A percentile compares a stretch with the other conserved stretches of the same genome.
phyloP scores from a whole-genome alignment of 2,888 invertebrate species.

The Melipona bicolor region DNA sequence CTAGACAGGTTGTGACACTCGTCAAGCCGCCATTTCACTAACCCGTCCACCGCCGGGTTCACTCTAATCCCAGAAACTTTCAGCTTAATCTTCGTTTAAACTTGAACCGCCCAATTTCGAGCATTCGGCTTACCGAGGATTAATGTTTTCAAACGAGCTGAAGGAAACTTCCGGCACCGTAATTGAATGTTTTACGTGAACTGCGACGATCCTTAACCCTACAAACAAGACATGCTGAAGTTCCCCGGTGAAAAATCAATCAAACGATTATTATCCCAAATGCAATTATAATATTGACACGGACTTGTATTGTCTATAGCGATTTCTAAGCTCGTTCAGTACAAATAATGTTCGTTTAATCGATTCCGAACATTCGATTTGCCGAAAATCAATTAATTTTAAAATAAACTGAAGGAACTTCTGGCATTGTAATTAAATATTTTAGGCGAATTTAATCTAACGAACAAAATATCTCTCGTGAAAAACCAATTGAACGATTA shows the following conservation, averaged over 20 bases:
- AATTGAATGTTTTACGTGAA: constrained; percentile 67
- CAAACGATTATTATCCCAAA: neutral
- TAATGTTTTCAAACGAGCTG: constrained; percentile 66
- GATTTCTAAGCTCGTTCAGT: neutral
- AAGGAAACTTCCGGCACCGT: constrained; percentile 60
- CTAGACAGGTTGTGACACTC: constrained; percentile 11
- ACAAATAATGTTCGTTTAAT: neutral
- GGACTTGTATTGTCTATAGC: neutral
- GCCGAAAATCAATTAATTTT: too few relatives aligned
- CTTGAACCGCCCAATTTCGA: constrained; percentile 66
- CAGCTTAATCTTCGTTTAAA: constrained; percentile 68
- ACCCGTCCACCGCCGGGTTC: constrained; percentile 40
- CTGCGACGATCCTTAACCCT: constrained; percentile 21
- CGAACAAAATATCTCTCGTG: too few relatives aligned
- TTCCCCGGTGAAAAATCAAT: neutral
- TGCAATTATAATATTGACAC: neutral
- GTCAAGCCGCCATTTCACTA: constrained; percentile 43
- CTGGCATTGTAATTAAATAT: too few relatives aligned
- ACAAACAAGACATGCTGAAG: neutral
- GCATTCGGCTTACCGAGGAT: constrained; percentile 64
- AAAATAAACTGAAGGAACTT: too few relatives aligned
- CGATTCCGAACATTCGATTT: too few relatives aligned
- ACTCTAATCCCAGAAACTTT: constrained; percentile 65
- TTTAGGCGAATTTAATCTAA: too few relatives aligned
- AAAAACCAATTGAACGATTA: too few relatives aligned